Evolutionary conservation across 1,140 invertebrate species (phyloP), one percentile per base, ranked within the genome.

Genomic region (Amyelois transitella): DNA sequence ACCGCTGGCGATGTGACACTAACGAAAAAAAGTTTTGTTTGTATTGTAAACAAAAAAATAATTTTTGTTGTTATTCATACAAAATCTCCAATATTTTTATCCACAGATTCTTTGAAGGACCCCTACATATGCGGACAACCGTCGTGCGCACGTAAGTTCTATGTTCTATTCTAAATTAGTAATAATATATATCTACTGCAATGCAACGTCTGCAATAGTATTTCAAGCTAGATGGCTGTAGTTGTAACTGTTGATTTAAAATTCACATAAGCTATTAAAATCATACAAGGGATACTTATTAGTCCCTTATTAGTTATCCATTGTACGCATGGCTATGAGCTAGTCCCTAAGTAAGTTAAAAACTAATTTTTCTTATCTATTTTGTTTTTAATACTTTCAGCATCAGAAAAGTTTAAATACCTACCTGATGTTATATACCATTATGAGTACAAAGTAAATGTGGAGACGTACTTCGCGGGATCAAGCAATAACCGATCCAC

Each of bases 401-500:
- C 71, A 45, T 69, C 78, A 8, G 75, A 77, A 18, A 94, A 94
- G 75, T 94, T 94, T 64, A 89, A 89, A 60, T 94, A 93, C 69
- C 74, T 84, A 14, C 70, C 86, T 50, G 86, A 86, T 19, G 76
- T 86, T 14, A 79, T 90, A 20, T 93, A 93, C 66, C 86, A 89
- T 58, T 94, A 94, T 78, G 87, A 91, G 19, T 94, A 94, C 64
- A 88, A 88, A 56, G 88, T 92, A 7, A 88, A 91, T 54, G 86
- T 92, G 18, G 91, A 89, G 28, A 91, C 91, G 2, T 90, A 92
- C 66, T 94, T 94, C 58, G 89, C 91, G 53, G 92, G 92, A 1
- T 92, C 92, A 3, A 92, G 91, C 44, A 90, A 90, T 62, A 93
- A 94, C 62, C 88, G 90, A 22, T 94, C 93, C 3, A 91, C 90